phyloP scores from a whole-genome alignment of 2,113 vertebrate species.

The Calidris pygmaea region DNA sequence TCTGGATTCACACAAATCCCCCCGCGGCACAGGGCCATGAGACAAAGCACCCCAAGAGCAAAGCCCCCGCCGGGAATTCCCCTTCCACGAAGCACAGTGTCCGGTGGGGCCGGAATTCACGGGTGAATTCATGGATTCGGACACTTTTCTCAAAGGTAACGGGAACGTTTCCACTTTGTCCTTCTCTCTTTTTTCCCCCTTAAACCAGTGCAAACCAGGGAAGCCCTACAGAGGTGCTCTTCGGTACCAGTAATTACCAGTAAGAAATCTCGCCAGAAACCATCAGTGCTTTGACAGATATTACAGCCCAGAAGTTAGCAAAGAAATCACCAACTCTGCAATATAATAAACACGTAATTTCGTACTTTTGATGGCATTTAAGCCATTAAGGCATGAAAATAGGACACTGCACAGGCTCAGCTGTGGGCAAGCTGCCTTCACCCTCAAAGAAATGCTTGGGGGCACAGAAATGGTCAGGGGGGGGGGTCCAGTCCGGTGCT shows the following conservation, averaged over 20 bases:
- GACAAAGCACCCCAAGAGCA: not conserved
- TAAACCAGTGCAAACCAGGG: not conserved
- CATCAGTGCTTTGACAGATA: not conserved
- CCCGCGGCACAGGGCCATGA: accelerated
- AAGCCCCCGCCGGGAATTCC: not conserved
- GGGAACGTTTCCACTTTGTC: not conserved
- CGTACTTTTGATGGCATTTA: not conserved
- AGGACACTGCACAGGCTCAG: accelerated
- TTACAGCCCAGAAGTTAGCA: not conserved
- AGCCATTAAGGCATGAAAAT: not conserved
- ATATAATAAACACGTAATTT: not conserved
- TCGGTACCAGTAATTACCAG: not conserved
- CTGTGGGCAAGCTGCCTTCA: not conserved
- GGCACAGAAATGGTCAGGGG: not conserved
- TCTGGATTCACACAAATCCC: not conserved
- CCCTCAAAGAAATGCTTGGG: not conserved
- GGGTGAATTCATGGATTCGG: not conserved
- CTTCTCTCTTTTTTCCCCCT: too few relatives aligned
- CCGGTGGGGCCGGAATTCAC: not conserved
- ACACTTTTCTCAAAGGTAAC: not conserved
- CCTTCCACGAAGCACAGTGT: not conserved
- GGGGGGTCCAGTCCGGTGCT: not conserved
- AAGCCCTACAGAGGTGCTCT: not conserved
- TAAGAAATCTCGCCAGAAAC: not conserved
- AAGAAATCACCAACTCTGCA: not conserved